Percentiles rank a stretch among this genome's conserved stretches.
Conservation (phyloP, 2,888 invertebrate species). For the Pyrochroa serraticornis region DNA sequence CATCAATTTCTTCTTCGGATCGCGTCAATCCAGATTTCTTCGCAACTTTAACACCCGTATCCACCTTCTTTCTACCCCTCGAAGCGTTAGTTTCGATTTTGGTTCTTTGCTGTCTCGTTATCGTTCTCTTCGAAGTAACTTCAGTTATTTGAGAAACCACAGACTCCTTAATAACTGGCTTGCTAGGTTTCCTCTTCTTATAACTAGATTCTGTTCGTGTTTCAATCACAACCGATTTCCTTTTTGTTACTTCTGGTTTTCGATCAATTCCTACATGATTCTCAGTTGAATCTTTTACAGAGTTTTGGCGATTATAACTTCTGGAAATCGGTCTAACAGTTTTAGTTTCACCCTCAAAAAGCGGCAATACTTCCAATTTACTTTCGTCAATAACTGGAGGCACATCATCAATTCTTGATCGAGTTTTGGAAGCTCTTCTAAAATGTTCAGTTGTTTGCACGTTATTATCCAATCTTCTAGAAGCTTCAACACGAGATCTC, state of each 20-base stretch:
- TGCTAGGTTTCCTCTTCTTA: constrained; percentile 31
- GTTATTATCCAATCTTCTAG: not conserved
- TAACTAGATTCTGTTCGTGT: constrained; percentile 38
- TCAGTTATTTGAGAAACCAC: constrained; percentile 51
- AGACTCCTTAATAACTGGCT: constrained; percentile 45
- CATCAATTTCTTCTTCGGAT: constrained; percentile 64
- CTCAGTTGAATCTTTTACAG: constrained; percentile 40
- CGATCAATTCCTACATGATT: constrained; percentile 40
- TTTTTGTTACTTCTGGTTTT: constrained; percentile 31
- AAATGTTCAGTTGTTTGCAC: not conserved
- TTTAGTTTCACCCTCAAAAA: constrained; percentile 53
- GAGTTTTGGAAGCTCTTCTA: not conserved
- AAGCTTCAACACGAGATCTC: not conserved
- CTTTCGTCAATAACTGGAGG: constrained; percentile 49
- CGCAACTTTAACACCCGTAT: too few relatives aligned
- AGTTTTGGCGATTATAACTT: constrained; percentile 15
- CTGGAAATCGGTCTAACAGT: constrained; percentile 35
- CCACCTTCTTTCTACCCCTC: constrained; percentile 23
- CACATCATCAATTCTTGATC: constrained; percentile 37
- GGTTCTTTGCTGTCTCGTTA: constrained; percentile 35
- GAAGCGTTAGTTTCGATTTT: constrained; percentile 37
- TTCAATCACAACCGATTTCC: constrained; percentile 33
- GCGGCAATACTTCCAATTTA: constrained; percentile 54
- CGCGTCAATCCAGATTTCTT: constrained; percentile 34
- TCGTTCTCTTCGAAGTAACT: constrained; percentile 51